Conservation (phyloP, 2,113 vertebrate species). For the Athene cunicularia region DNA sequence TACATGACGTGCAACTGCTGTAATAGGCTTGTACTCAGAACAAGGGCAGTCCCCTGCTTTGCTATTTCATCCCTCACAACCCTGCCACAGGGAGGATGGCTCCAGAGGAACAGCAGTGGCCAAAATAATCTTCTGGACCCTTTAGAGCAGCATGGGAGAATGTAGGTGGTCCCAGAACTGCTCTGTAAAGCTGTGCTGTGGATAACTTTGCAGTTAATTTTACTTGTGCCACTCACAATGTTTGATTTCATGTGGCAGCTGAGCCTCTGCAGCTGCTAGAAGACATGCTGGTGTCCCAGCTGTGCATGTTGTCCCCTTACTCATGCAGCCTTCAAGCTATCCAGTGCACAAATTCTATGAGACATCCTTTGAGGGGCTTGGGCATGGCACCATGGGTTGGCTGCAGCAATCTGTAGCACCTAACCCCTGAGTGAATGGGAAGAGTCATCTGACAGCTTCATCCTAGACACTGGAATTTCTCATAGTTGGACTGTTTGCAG, state of each 20-base stretch:
- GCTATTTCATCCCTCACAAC: background rate
- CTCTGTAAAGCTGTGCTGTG: background rate
- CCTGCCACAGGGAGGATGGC: background rate
- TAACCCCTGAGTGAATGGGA: background rate
- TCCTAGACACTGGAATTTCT: background rate
- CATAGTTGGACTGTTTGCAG: background rate
- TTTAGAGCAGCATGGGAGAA: background rate
- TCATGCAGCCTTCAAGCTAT: background rate
- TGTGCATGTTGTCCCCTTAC: background rate
- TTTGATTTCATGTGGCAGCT: background rate
- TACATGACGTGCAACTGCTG: background rate
- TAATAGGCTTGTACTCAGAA: background rate
- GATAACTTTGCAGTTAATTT: background rate
- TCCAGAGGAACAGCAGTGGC: background rate
- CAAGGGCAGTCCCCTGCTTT: background rate
- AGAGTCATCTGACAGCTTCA: background rate
- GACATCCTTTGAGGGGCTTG: fast-evolving
- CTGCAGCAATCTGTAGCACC: background rate
- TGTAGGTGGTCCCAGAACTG: background rate
- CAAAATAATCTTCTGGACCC: background rate
- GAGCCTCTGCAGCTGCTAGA: background rate
- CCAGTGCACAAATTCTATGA: fast-evolving
- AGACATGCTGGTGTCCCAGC: background rate
- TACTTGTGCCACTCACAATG: background rate
- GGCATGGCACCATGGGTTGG: background rate